phyloP scores from a whole-genome alignment of 2,113 vertebrate species.

The Salvelinus alpinus region DNA sequence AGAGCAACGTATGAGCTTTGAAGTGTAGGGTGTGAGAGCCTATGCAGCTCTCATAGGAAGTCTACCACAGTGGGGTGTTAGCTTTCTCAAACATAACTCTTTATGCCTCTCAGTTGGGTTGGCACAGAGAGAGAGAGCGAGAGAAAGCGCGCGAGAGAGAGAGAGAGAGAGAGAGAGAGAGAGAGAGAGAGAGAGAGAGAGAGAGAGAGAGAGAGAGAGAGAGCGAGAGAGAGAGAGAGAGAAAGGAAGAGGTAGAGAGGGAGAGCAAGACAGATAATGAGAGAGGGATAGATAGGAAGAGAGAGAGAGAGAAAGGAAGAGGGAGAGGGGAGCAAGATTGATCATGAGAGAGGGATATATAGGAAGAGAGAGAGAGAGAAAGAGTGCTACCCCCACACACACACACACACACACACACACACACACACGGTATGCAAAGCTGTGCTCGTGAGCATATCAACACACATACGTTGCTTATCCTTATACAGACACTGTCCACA shows the following conservation, averaged over 20 bases:
- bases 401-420: constrained; percentile 12
- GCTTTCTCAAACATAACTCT: constrained; percentile 45
- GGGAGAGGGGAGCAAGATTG: not conserved
- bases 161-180: constrained; percentile 14
- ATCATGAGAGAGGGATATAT: constrained; percentile 3
- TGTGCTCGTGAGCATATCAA: not conserved
- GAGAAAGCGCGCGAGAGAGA: no score
- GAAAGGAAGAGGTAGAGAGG: no score
- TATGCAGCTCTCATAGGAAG: constrained; percentile 52
- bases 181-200: constrained; percentile 31
- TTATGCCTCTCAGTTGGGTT: constrained; percentile 39
- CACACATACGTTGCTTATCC: not conserved
- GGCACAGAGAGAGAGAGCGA: constrained; percentile 39
- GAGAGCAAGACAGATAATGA: no score
- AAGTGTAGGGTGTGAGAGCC: not conserved
- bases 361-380: constrained; percentile 32
- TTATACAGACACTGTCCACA: not conserved
- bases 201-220: not conserved
- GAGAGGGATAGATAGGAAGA: no score
- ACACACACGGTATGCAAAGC: constrained; percentile 4
- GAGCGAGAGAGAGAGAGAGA: no score
- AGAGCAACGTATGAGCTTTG: not conserved
- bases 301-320: not conserved
- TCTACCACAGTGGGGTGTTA: constrained; percentile 45
- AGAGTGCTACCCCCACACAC: constrained; percentile 42